Evolutionary conservation across 2,888 invertebrate species (phyloP).

Genomic region (Diaperis boleti): DNA sequence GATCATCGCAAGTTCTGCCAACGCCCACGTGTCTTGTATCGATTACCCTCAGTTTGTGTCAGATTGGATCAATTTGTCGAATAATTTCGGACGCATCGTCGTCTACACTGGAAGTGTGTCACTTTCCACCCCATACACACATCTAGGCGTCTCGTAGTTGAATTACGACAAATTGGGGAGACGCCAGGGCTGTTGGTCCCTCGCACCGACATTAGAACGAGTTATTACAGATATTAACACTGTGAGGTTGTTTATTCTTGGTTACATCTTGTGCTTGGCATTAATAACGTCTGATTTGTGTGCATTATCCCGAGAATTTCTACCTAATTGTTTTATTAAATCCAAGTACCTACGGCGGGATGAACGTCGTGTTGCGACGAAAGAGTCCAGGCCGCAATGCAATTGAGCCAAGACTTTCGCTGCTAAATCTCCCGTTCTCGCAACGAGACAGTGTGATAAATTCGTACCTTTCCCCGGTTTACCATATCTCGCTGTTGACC

Average conservation of each 20-base stretch:
- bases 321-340: conserved; percentile 60
- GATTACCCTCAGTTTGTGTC: conserved; percentile 53
- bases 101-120: no score
- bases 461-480: background rate
- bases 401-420: conserved; percentile 18
- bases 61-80: conserved; percentile 61
- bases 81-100: conserved; percentile 55
- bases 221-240: conserved; percentile 58
- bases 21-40: conserved; percentile 44
- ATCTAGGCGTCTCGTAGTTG: conserved; percentile 57
- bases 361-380: conserved; percentile 5
- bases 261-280: conserved; percentile 57
- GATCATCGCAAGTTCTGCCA: conserved; percentile 26
- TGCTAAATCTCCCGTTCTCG: conserved; percentile 8
- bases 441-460: background rate
- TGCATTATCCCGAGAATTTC: conserved; percentile 57
- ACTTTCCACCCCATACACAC: no score
- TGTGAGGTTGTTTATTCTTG: conserved; percentile 59
- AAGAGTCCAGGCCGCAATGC: conserved; percentile 20
- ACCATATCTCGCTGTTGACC: background rate
- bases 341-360: conserved; percentile 44
- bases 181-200: conserved; percentile 52
- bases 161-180: conserved; percentile 57
- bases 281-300: conserved; percentile 60
- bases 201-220: conserved; percentile 56